Percentiles rank a stretch among this genome's conserved stretches.
Evolutionary conservation across 2,113 vertebrate genomes (phyloP).

Genomic region (Hydrochoerus hydrochaeris): DNA sequence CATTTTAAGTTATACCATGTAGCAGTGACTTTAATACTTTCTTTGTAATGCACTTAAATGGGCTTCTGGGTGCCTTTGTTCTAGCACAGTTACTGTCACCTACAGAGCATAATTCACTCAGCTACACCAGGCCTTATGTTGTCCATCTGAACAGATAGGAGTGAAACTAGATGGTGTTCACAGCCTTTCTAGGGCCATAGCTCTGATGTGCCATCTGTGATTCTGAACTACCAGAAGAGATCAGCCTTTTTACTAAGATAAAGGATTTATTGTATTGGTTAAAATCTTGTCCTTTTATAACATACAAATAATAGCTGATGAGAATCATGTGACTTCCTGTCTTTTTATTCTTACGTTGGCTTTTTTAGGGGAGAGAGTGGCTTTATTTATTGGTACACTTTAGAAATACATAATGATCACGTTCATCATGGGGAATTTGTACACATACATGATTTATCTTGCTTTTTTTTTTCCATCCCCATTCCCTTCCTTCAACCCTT

Average conservation of each 20-base stretch:
- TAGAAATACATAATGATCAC: background rate
- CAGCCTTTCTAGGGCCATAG: background rate
- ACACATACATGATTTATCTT: background rate
- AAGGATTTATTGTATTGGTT: background rate
- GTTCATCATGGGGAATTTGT: background rate
- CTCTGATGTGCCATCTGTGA: background rate
- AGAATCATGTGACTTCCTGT: background rate
- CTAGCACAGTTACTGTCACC: background rate
- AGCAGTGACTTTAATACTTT: background rate
- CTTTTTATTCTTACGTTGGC: conserved; percentile 33
- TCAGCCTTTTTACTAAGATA: background rate
- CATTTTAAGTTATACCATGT: background rate
- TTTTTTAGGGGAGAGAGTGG: background rate
- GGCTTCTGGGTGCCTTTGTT: background rate
- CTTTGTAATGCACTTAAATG: background rate
- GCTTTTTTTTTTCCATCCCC: background rate
- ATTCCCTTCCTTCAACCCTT: background rate
- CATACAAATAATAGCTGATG: background rate
- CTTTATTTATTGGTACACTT: background rate
- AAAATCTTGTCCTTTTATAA: background rate
- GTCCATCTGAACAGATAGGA: background rate
- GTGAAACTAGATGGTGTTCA: background rate
- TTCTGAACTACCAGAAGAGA: background rate
- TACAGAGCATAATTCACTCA: background rate
- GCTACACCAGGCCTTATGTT: background rate